Evolutionary conservation across 2,113 vertebrate species (phyloP).

Genomic region (Myiagra hebetior): DNA sequence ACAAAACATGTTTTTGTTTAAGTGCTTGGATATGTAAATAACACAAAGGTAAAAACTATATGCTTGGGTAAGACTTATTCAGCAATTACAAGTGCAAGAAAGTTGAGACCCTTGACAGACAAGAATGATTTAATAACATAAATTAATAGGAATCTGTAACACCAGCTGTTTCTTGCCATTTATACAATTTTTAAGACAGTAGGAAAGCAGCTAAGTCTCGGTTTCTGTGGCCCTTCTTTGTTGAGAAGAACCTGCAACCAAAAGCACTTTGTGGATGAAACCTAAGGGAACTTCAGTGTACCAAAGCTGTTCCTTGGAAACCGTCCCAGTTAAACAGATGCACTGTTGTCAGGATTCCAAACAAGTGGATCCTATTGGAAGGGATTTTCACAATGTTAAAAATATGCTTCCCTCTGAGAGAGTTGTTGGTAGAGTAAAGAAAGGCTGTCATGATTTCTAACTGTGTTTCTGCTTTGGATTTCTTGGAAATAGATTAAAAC

Average conservation of each 20-base stretch:
- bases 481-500: slow-evolving; percentile 22
- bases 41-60: background rate
- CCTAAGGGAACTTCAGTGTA: background rate
- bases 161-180: background rate
- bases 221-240: background rate
- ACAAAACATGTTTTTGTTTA: background rate
- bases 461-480: slow-evolving; percentile 10
- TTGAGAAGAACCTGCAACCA: background rate
- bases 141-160: background rate
- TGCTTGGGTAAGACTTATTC: background rate
- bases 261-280: background rate
- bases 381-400: slow-evolving; percentile 33
- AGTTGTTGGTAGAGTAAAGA: slow-evolving; percentile 46
- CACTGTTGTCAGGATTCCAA: slow-evolving; percentile 32
- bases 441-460: slow-evolving; percentile 29
- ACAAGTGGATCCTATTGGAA: slow-evolving; percentile 26
- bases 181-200: background rate
- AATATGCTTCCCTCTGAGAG: slow-evolving; percentile 32
- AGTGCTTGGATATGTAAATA: background rate
- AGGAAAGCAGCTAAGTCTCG: background rate
- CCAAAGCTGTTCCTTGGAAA: slow-evolving; percentile 15
- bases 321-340: slow-evolving; percentile 5
- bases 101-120: background rate
- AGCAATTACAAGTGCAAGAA: background rate
- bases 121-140: background rate